phyloP scores from a whole-genome alignment of 1,140 invertebrate genomes.

The Hyposmocoma kahamanoa region DNA sequence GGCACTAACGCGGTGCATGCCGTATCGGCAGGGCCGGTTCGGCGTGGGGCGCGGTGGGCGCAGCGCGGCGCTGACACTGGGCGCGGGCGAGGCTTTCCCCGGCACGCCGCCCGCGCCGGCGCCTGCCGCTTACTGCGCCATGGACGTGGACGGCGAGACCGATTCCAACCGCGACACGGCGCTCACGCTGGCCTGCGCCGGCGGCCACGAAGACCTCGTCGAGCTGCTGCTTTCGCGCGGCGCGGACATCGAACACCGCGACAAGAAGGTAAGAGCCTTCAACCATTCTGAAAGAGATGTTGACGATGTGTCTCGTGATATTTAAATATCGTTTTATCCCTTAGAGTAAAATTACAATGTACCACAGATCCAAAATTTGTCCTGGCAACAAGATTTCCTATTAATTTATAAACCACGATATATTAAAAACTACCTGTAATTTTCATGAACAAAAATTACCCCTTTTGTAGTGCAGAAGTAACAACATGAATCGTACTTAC shows the following conservation, averaged over 20 bases:
- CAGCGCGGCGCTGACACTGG: not conserved
- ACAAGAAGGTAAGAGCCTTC: slow-evolving; percentile 86
- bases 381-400: no score
- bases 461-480: no score
- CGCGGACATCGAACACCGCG: slow-evolving; percentile 97
- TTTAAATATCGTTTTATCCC: no score
- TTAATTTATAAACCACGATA: no score
- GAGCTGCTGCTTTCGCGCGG: slow-evolving; percentile 91
- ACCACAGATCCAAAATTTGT: no score
- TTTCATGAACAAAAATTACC: no score
- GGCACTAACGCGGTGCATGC: no score
- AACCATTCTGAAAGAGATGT: no score
- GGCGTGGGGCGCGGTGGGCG: slow-evolving; percentile 18
- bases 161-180: slow-evolving; percentile 99
- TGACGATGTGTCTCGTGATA: no score
- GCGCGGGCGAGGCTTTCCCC: slow-evolving; percentile 19
- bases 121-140: slow-evolving; percentile 77
- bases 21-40: slow-evolving; percentile 30
- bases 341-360: no score
- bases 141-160: slow-evolving; percentile 96
- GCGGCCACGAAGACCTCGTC: slow-evolving; percentile 96
- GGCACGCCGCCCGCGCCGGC: slow-evolving; percentile 51
- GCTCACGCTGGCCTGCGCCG: slow-evolving; percentile 96
- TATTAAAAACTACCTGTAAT: no score
- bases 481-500: no score